Conservation (phyloP, 2,113 vertebrate genomes). For the Synchiropus splendidus region DNA sequence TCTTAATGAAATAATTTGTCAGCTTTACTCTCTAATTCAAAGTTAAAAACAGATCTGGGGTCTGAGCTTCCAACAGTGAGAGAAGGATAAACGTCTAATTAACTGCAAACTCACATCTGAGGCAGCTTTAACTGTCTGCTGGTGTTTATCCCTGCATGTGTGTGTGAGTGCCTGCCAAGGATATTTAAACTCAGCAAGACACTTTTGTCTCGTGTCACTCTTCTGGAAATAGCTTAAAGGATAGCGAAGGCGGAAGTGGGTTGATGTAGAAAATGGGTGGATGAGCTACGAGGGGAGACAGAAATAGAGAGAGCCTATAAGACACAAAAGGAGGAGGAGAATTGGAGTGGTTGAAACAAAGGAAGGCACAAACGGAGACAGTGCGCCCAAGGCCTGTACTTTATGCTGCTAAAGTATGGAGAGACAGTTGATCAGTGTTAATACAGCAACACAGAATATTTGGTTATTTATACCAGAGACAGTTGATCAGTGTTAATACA, state of each 20-base stretch:
- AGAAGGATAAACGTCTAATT: too few relatives aligned
- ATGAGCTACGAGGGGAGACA: neutral
- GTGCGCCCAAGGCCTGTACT: constrained; percentile 39
- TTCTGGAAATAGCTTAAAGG: constrained; percentile 46
- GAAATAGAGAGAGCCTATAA: constrained; percentile 5
- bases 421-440: too few relatives aligned
- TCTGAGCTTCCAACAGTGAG: too few relatives aligned
- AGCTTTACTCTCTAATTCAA: too few relatives aligned
- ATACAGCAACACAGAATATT: too few relatives aligned
- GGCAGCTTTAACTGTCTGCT: neutral
- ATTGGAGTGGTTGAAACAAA: neutral
- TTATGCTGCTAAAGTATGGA: neutral
- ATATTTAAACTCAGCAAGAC: constrained; percentile 34
- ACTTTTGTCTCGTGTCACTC: constrained; percentile 49
- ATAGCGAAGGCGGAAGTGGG: neutral
- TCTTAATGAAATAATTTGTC: too few relatives aligned
- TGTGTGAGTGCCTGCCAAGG: constrained; percentile 28
- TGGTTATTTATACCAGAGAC: too few relatives aligned
- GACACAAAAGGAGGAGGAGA: constrained; percentile 8
- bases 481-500: too few relatives aligned
- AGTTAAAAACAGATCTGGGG: too few relatives aligned
- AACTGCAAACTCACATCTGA: too few relatives aligned
- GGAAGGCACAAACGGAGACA: constrained; percentile 13
- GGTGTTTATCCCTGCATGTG: constrained; percentile 10
- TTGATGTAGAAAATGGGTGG: constrained; percentile 12